Percentiles rank a stretch among this genome's conserved stretches.
Conservation (phyloP, 2,888 invertebrate species). For the Ecliptopera silaceata region DNA sequence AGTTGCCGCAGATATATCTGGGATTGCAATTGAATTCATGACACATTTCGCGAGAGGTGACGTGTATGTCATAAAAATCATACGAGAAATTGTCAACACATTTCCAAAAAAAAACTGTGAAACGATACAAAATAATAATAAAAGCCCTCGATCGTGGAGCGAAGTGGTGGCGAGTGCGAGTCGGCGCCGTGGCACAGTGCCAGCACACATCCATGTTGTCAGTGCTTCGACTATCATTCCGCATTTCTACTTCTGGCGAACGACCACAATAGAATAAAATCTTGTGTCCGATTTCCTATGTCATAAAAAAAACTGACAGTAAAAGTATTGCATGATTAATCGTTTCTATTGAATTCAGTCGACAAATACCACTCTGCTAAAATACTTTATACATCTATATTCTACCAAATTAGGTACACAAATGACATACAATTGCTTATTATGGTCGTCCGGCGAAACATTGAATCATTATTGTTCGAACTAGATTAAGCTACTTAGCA, state of each 20-base stretch:
- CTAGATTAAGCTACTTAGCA: conserved; percentile 7
- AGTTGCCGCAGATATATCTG: neutral
- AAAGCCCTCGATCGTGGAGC: conserved; percentile 35
- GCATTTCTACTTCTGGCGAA: conserved; percentile 8
- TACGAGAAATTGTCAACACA: neutral
- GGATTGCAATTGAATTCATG: neutral
- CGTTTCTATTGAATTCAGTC: neutral
- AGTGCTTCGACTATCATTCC: conserved; percentile 20
- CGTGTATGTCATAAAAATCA: neutral
- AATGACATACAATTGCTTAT: conserved; percentile 21
- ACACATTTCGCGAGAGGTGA: neutral
- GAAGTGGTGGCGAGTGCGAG: conserved; percentile 46
- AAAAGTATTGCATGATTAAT: neutral
- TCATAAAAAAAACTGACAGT: neutral
- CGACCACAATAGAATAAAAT: conserved; percentile 5
- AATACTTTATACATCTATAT: neutral
- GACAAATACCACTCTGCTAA: neutral
- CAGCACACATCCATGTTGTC: conserved; percentile 48
- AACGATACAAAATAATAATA: conserved; percentile 17
- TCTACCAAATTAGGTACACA: conserved; percentile 23
- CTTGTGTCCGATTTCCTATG: neutral
- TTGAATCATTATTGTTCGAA: conserved; percentile 24
- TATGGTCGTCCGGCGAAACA: conserved; percentile 20
- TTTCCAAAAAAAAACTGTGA: neutral
- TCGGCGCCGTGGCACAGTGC: conserved; percentile 60